Evolutionary conservation across 2,797 vertebrate genomes (phyloP).

Genomic region (Staurois parvus): DNA sequence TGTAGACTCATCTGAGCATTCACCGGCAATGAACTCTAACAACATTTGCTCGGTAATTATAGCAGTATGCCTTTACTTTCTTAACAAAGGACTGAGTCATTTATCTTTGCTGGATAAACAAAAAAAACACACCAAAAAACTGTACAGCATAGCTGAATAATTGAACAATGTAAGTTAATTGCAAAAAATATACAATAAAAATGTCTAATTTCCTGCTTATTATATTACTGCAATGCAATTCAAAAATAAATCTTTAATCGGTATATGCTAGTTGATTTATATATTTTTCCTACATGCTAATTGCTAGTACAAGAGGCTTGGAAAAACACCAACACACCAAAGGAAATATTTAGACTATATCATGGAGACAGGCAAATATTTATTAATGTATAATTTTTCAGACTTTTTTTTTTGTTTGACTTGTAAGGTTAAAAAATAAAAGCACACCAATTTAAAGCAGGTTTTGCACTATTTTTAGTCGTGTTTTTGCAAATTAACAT

Average conservation of each 20-base stretch:
- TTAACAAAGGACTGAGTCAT: conserved; percentile 80
- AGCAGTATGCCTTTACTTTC: conserved; percentile 81
- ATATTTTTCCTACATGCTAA: conserved; percentile 82
- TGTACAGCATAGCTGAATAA: conserved; percentile 71
- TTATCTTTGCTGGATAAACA: conserved; percentile 75
- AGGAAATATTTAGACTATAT: conserved; percentile 34
- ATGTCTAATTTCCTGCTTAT: conserved; percentile 80
- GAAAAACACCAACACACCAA: conserved; percentile 64
- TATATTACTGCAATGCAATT: conserved; percentile 80
- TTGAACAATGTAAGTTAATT: conserved; percentile 73
- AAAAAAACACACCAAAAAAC: conserved; percentile 41
- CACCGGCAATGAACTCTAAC: neutral
- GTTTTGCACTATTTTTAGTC: too few species aligned
- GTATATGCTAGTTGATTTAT: conserved; percentile 81
- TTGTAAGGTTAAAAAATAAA: neutral
- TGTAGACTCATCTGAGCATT: neutral
- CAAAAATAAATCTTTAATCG: conserved; percentile 80
- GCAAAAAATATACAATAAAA: conserved; percentile 76
- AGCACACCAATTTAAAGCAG: neutral
- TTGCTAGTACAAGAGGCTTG: conserved; percentile 75
- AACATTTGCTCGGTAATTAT: conserved; percentile 74
- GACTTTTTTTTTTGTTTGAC: neutral
- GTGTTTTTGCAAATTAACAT: too few species aligned
- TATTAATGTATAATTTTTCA: conserved; percentile 63
- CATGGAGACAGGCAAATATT: conserved; percentile 69